Evolutionary conservation across 2,888 invertebrate species (phyloP).

Genomic region (Timema podura): DNA sequence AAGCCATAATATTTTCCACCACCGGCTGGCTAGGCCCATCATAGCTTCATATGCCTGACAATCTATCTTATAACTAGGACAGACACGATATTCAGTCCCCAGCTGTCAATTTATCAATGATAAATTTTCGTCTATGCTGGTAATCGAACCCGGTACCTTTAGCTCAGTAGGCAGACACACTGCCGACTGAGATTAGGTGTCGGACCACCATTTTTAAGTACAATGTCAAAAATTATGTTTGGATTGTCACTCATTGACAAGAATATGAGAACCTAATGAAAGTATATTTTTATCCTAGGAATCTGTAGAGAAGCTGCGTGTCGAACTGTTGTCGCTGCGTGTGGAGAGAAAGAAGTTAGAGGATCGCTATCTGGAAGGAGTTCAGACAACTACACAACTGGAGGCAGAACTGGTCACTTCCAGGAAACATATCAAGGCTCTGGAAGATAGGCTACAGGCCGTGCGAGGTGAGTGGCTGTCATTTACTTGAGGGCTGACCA

Average conservation of each 20-base stretch:
- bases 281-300: background rate
- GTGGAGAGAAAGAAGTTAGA: conserved; percentile 44
- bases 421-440: conserved; percentile 20
- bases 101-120: no score
- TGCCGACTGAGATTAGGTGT: no score
- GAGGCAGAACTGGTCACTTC: conserved; percentile 33
- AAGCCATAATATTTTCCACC: no score
- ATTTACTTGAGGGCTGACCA: conserved; percentile 2
- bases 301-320: conserved; percentile 39
- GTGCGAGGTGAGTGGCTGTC: conserved; percentile 28
- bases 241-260: background rate
- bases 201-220: background rate
- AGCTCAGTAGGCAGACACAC: no score
- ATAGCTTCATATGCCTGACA: no score
- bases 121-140: no score
- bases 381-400: conserved; percentile 35
- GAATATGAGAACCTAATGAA: no score
- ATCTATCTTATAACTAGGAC: no score
- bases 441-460: conserved; percentile 27
- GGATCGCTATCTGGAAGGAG: conserved; percentile 36
- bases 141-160: no score
- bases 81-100: no score
- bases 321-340: conserved; percentile 39
- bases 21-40: no score
- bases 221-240: background rate